These are phyloP conservation scores for Bibio marci DNA, from an alignment of 2,888 invertebrate species.

Conservation along the genomic window DNA sequence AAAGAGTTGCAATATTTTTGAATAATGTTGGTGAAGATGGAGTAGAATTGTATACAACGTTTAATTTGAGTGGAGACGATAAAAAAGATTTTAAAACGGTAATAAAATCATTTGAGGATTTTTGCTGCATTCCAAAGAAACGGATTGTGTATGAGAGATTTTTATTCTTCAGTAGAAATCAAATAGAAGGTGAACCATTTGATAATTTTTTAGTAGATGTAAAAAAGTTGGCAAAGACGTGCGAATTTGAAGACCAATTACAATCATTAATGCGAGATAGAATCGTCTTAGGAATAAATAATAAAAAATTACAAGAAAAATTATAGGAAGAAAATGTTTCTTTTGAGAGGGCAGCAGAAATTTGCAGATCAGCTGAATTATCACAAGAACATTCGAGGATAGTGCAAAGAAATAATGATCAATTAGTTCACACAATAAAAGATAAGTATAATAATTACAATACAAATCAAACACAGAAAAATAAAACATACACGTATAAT, in stretches of 20 bases:
- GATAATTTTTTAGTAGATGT: slow-evolving; percentile 16
- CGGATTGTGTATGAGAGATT: too few relatives aligned
- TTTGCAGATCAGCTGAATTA: too few relatives aligned
- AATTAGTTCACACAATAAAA: background rate
- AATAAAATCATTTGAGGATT: too few relatives aligned
- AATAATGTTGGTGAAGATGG: too few relatives aligned
- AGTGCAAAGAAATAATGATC: too few relatives aligned
- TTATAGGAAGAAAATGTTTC: slow-evolving; percentile 9
- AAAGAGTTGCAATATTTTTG: too few relatives aligned
- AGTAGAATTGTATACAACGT: too few relatives aligned
- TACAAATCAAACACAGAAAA: too few relatives aligned
- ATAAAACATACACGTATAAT: background rate
- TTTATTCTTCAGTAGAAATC: slow-evolving; percentile 14
- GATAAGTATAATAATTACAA: background rate
- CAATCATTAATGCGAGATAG: slow-evolving; percentile 14
- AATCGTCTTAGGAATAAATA: slow-evolving; percentile 13
- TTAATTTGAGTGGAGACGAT: too few relatives aligned
- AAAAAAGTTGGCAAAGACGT: too few relatives aligned
- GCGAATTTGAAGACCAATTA: slow-evolving; percentile 12
- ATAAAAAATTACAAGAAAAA: slow-evolving; percentile 11
- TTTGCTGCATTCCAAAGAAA: slow-evolving; percentile 9
- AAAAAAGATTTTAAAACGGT: too few relatives aligned
- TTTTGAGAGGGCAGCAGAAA: background rate
- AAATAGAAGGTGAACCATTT: slow-evolving; percentile 15
- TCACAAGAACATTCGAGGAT: too few relatives aligned